phyloP scores from a whole-genome alignment of 2,888 invertebrate species.

The Leistus spinibarbis region DNA sequence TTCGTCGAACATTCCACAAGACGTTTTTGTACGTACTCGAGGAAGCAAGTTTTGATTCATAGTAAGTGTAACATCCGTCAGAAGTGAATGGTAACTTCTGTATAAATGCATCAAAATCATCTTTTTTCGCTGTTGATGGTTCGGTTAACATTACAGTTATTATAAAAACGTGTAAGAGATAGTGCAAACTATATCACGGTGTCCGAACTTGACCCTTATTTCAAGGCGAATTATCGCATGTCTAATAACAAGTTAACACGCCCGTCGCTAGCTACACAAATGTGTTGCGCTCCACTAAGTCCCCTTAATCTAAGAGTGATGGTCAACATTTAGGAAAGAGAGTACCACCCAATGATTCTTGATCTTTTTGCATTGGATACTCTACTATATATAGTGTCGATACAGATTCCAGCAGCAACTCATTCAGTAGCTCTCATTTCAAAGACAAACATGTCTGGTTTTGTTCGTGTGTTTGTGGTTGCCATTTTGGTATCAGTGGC shows the following conservation, averaged over 20 bases:
- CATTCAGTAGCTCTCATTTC: constrained; percentile 40
- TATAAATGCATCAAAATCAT: constrained; percentile 43
- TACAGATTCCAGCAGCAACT: constrained; percentile 27
- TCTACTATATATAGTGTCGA: constrained; percentile 42
- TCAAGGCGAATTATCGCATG: constrained; percentile 22
- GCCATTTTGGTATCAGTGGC: constrained; percentile 40
- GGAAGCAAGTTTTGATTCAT: constrained; percentile 43
- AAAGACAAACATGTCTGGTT: constrained; percentile 36
- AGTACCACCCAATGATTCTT: constrained; percentile 40
- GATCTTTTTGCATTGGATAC: constrained; percentile 44
- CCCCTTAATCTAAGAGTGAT: constrained; percentile 45
- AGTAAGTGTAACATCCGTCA: constrained; percentile 21
- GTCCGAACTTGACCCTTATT: constrained; percentile 37
- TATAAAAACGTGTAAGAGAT: constrained; percentile 44
- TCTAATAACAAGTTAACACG: constrained; percentile 25
- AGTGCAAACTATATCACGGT: constrained; percentile 35
- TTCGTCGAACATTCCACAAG: constrained; percentile 43
- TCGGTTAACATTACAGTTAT: constrained; percentile 48
- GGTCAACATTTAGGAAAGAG: constrained; percentile 46
- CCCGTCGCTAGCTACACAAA: constrained; percentile 53
- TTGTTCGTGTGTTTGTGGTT: constrained; percentile 37
- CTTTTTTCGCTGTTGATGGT: constrained; percentile 42
- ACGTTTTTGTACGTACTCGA: constrained; percentile 39
- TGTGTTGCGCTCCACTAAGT: constrained; percentile 59
- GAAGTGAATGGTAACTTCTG: constrained; percentile 42